These are phyloP conservation scores for Sepioteuthis lessoniana DNA, from an alignment of 2,888 invertebrate species.

Conservation along the genomic window DNA sequence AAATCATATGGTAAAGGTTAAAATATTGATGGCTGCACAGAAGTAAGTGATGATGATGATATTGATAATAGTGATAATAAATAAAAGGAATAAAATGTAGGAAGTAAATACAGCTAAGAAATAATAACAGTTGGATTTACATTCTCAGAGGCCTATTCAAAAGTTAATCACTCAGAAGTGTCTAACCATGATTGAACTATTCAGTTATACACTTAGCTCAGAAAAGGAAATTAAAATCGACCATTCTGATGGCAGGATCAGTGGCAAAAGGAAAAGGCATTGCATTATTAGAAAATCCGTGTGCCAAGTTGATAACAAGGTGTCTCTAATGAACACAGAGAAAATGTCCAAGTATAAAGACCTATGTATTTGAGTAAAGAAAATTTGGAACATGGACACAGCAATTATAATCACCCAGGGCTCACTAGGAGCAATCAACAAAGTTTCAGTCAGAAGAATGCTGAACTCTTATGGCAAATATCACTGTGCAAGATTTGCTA, in stretches of 20 bases:
- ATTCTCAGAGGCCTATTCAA: neutral
- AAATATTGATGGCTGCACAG: no score
- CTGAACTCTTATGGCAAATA: no score
- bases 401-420: no score
- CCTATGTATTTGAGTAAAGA: no score
- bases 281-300: neutral
- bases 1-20: no score
- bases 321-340: neutral
- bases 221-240: constrained; percentile 33
- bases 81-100: neutral
- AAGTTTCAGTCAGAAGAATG: no score
- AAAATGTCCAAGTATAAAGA: no score
- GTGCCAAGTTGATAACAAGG: neutral
- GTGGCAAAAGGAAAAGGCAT: neutral
- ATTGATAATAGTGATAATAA: neutral
- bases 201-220: neutral
- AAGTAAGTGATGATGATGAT: no score
- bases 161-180: neutral
- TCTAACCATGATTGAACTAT: constrained; percentile 1
- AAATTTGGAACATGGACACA: no score
- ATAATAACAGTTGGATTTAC: neutral
- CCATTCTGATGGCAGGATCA: neutral
- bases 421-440: no score
- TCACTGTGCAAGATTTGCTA: no score
- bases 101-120: neutral